phyloP scores from a whole-genome alignment of 2,797 vertebrate genomes.

The Eupleurogrammus muticus region DNA sequence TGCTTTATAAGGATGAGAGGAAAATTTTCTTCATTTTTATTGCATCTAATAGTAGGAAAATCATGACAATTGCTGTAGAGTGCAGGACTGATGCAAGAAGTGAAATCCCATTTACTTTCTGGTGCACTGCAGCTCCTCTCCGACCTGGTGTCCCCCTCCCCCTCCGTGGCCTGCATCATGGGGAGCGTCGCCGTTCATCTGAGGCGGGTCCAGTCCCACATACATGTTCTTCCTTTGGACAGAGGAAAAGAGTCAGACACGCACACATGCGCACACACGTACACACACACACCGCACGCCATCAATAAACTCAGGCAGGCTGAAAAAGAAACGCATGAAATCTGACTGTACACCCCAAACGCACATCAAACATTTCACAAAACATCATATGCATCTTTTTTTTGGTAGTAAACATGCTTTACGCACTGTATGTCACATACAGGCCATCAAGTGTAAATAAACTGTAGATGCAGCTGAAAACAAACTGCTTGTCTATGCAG shows the following conservation, averaged over 20 bases:
- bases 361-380: too few species aligned
- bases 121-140: slow-evolving; percentile 92
- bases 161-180: slow-evolving; percentile 87
- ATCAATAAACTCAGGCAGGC: not conserved
- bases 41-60: not conserved
- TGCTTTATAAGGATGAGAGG: not conserved
- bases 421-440: not conserved
- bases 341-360: too few species aligned
- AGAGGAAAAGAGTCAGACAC: not conserved
- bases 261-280: not conserved
- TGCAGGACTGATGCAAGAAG: not conserved
- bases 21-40: not conserved
- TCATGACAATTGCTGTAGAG: not conserved
- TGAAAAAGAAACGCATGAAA: not conserved
- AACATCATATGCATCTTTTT: too few species aligned
- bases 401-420: too few species aligned
- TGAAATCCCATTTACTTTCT: slow-evolving; percentile 83
- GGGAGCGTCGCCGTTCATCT: slow-evolving; percentile 94
- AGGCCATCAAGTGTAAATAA: not conserved
- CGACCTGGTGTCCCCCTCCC: slow-evolving; percentile 89
- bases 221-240: slow-evolving; percentile 93
- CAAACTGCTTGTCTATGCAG: not conserved
- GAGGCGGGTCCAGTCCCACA: slow-evolving; percentile 87
- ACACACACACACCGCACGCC: not conserved
- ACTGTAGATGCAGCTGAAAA: not conserved